Conservation (phyloP, 1,140 invertebrate genomes). For the Holcopasites calliopsidis region DNA sequence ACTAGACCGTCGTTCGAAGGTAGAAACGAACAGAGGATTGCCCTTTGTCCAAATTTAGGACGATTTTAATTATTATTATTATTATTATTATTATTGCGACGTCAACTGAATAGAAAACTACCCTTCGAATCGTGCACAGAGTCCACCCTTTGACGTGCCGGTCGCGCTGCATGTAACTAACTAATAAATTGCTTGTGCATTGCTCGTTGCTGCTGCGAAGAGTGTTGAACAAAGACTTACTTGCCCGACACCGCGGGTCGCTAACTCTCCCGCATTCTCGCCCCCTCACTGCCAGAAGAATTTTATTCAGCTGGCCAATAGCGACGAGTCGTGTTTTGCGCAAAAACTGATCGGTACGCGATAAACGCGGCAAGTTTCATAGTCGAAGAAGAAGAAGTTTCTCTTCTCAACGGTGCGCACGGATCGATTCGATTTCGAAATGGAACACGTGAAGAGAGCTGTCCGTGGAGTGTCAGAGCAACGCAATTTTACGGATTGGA, state of each 20-base stretch:
- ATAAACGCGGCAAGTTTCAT: too few relatives aligned
- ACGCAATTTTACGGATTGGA: conserved; percentile 23
- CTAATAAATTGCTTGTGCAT: conserved; percentile 54
- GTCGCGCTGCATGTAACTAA: conserved; percentile 36
- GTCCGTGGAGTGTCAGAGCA: conserved; percentile 35
- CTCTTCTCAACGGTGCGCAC: not conserved
- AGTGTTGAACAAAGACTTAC: too few relatives aligned
- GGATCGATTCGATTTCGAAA: not conserved
- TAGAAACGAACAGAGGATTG: not conserved
- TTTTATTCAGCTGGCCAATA: too few relatives aligned
- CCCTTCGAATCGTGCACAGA: conserved; percentile 50
- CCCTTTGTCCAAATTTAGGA: too few relatives aligned
- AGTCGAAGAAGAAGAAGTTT: too few relatives aligned
- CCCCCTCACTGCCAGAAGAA: not conserved
- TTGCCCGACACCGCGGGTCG: not conserved
- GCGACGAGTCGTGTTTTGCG: too few relatives aligned
- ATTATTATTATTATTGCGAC: not conserved
- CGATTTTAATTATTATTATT: too few relatives aligned
- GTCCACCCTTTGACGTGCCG: conserved; percentile 8
- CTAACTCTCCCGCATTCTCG: conserved; percentile 16
- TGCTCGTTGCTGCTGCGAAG: conserved; percentile 23
- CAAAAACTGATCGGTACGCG: too few relatives aligned
- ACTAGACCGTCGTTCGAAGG: conserved; percentile 1
- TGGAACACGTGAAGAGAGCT: conserved; percentile 4
- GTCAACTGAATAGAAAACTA: conserved; percentile 7